These are phyloP conservation scores for Crotalus horridus DNA, from an alignment of 2,113 vertebrate species.

Conservation along the genomic window DNA sequence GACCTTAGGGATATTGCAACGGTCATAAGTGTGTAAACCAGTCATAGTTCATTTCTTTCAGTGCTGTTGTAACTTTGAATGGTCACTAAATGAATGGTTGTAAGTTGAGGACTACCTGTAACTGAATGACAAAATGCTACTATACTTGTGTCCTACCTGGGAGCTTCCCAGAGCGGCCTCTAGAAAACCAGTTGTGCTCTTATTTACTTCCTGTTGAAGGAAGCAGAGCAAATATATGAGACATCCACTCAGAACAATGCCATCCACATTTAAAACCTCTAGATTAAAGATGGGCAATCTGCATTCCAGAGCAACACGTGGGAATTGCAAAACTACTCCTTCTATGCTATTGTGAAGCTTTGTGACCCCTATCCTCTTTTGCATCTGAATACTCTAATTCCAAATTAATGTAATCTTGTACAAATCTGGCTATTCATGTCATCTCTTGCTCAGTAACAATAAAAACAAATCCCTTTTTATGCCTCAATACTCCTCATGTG, in stretches of 20 bases:
- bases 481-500: constrained; percentile 6
- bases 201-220: not conserved
- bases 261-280: not conserved
- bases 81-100: not conserved
- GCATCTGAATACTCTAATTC: constrained; percentile 1
- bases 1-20: not conserved
- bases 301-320: not conserved
- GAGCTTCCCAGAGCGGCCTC: not conserved
- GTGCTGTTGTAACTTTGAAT: not conserved
- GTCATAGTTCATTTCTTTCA: not conserved
- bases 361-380: not conserved
- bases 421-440: not conserved
- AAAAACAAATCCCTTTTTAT: constrained; percentile 14
- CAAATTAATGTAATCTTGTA: not conserved
- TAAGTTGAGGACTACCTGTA: not conserved
- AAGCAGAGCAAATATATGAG: not conserved
- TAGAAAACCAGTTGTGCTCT: not conserved
- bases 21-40: not conserved
- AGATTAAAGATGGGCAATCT: not conserved
- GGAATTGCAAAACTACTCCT: not conserved
- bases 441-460: not conserved
- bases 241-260: not conserved
- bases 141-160: not conserved
- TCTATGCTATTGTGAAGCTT: not conserved
- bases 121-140: not conserved